Evolutionary conservation across 2,888 invertebrate genomes (phyloP).

Genomic region (Orgyia antiqua): DNA sequence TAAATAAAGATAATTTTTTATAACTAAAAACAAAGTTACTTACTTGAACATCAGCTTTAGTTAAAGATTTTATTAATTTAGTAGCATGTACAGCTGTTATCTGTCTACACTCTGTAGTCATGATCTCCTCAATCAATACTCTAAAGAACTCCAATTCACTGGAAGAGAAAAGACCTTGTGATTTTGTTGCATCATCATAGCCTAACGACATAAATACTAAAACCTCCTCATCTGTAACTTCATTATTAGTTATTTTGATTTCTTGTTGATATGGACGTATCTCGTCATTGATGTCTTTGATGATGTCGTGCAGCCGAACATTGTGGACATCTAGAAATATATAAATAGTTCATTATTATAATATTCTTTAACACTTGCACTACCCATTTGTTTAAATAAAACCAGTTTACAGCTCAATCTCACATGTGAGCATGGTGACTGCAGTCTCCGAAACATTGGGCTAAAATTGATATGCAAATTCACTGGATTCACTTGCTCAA

Average conservation of each 20-base stretch:
- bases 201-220: slow-evolving; percentile 56
- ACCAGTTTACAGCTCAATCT: too few species aligned
- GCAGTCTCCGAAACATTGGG: too few species aligned
- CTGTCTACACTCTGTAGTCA: slow-evolving; percentile 56
- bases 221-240: slow-evolving; percentile 52
- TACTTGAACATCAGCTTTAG: slow-evolving; percentile 62
- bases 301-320: slow-evolving; percentile 34
- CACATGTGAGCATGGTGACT: too few species aligned
- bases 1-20: too few species aligned
- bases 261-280: slow-evolving; percentile 53
- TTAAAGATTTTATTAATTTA: slow-evolving; percentile 52
- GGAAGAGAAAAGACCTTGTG: slow-evolving; percentile 54
- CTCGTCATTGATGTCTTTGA: slow-evolving; percentile 52
- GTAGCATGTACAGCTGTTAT: slow-evolving; percentile 56
- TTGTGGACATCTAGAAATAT: slow-evolving; percentile 25
- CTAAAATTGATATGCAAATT: too few species aligned
- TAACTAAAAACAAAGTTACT: slow-evolving; percentile 14
- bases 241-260: slow-evolving; percentile 57
- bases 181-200: slow-evolving; percentile 56
- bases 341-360: background rate
- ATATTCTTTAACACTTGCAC: too few species aligned
- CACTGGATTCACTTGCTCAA: background rate
- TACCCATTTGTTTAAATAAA: too few species aligned
- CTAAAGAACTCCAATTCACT: slow-evolving; percentile 62
- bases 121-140: slow-evolving; percentile 56